Percentiles rank a stretch among this genome's conserved stretches.
Conservation (phyloP, 2,888 invertebrate genomes). For the Diloba caeruleocephala region DNA sequence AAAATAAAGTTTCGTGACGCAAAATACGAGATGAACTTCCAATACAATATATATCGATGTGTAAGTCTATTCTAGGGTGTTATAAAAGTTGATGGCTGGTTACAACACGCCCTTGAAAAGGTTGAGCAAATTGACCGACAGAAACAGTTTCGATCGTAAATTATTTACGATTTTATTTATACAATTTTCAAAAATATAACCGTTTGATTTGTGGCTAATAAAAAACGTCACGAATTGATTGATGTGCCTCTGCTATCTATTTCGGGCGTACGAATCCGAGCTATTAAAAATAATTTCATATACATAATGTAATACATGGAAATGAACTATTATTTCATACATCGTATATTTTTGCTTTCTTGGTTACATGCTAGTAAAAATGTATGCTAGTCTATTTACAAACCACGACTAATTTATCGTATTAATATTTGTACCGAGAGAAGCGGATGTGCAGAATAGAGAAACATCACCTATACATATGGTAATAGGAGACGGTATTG, state of each 20-base stretch:
- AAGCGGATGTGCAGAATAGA: slow-evolving; percentile 42
- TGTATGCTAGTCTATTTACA: slow-evolving; percentile 12
- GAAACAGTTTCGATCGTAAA: slow-evolving; percentile 70
- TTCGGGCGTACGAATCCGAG: slow-evolving; percentile 27
- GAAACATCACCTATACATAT: slow-evolving; percentile 49
- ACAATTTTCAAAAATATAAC: slow-evolving; percentile 65
- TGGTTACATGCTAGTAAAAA: slow-evolving; percentile 12
- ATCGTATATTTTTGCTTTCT: slow-evolving; percentile 7
- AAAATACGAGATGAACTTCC: slow-evolving; percentile 65
- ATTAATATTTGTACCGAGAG: slow-evolving; percentile 32
- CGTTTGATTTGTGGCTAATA: slow-evolving; percentile 72
- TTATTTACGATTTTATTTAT: slow-evolving; percentile 66
- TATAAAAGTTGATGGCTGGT: slow-evolving; percentile 80
- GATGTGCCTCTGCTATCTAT: slow-evolving; percentile 59
- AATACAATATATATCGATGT: slow-evolving; percentile 68
- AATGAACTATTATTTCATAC: slow-evolving; percentile 23
- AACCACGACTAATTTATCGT: slow-evolving; percentile 29
- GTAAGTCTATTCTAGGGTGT: slow-evolving; percentile 73
- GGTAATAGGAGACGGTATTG: slow-evolving; percentile 27
- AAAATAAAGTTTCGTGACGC: slow-evolving; percentile 70
- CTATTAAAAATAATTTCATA: slow-evolving; percentile 36
- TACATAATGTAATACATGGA: slow-evolving; percentile 19
- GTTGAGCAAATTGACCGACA: slow-evolving; percentile 63
- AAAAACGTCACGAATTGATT: slow-evolving; percentile 69
- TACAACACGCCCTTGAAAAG: slow-evolving; percentile 77